Evolutionary conservation across 2,797 vertebrate species (phyloP).

Genomic region (Tolypeutes matacus): DNA sequence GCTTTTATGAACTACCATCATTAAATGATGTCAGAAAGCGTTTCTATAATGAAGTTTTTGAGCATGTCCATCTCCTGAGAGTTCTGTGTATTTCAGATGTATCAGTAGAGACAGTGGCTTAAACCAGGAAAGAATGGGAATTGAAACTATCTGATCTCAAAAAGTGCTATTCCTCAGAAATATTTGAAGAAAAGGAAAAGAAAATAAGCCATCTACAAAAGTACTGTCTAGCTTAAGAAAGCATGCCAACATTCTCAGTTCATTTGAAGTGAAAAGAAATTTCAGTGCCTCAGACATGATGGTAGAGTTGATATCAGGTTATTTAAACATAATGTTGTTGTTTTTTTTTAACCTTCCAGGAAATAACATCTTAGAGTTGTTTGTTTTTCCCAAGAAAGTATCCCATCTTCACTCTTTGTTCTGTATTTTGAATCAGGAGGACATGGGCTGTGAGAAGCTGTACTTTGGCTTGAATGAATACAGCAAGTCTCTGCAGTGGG

Average conservation of each 20-base stretch:
- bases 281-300: not conserved
- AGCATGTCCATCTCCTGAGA: not conserved
- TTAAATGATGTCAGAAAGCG: not conserved
- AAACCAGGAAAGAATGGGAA: not conserved
- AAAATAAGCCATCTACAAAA: not conserved
- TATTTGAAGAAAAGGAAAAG: not conserved
- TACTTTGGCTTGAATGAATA: slow-evolving; percentile 98
- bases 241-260: not conserved
- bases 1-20: not conserved
- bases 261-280: not conserved
- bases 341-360: slow-evolving; percentile 14
- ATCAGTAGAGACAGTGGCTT: not conserved
- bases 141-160: not conserved
- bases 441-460: slow-evolving; percentile 88
- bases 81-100: not conserved
- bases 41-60: not conserved
- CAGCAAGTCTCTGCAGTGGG: slow-evolving; percentile 97
- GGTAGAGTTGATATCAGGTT: not conserved
- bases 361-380: not conserved
- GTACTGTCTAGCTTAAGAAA: not conserved
- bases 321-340: not conserved
- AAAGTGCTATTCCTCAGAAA: not conserved
- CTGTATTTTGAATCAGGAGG: slow-evolving; percentile 90
- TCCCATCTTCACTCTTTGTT: slow-evolving; percentile 72
- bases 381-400: not conserved